These are phyloP conservation scores for Fulmarus glacialis DNA, from an alignment of 2,113 vertebrate genomes.

Conservation along the genomic window DNA sequence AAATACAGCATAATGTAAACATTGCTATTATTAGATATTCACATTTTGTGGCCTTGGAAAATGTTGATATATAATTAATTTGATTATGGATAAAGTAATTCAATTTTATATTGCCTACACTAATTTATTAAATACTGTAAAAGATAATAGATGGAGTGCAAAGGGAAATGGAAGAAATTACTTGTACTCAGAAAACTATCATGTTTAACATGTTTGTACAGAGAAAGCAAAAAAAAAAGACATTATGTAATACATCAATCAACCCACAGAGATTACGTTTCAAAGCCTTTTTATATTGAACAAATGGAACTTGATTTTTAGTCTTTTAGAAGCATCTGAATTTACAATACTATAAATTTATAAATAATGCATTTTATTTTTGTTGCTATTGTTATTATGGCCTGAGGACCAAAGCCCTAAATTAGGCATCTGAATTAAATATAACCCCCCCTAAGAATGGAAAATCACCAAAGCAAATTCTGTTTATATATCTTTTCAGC, in stretches of 20 bases:
- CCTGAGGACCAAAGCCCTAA: constrained; percentile 44
- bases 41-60: constrained; percentile 68
- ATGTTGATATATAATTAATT: constrained; percentile 70
- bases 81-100: constrained; percentile 71
- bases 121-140: constrained; percentile 68
- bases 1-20: neutral
- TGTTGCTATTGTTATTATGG: constrained; percentile 27
- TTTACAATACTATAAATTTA: constrained; percentile 44
- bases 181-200: constrained; percentile 13
- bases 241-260: constrained; percentile 54
- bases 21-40: constrained; percentile 24
- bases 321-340: constrained; percentile 42
- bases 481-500: constrained; percentile 49
- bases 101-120: constrained; percentile 60
- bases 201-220: constrained; percentile 50
- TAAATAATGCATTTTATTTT: constrained; percentile 59
- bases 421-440: constrained; percentile 63
- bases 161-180: constrained; percentile 56
- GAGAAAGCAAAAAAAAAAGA: neutral
- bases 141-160: constrained; percentile 32
- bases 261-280: constrained; percentile 25
- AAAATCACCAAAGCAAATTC: constrained; percentile 60
- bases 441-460: constrained; percentile 25
- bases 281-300: constrained; percentile 47
- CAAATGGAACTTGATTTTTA: constrained; percentile 60